Base-by-base conservation (phyloP, 2,888 invertebrate species). In the Euproctis similis region DNA sequence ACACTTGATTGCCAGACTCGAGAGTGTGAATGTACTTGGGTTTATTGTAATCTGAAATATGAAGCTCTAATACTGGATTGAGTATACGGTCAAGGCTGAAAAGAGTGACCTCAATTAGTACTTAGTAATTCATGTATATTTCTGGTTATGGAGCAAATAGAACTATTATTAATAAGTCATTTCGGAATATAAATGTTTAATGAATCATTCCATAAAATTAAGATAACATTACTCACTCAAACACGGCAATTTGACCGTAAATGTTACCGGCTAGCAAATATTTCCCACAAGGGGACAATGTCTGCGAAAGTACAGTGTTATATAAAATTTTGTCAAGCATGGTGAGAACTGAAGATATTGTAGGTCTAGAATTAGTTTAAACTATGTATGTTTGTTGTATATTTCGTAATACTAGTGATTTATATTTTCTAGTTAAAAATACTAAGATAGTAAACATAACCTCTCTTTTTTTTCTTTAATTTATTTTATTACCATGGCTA, bases 281-380 rank as follows among this genome's bases (percentile, higher is more conserved):
- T 62, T 92, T 90, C 4, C 95, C 93, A 62, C 94, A 94, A 0
- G 92, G 90, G 0, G 96, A 95, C 69, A 94, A 91, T 1, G 91
- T 85, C 75, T 96, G 95, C 13, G 91, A 89, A 39, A 94, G 84
- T 24, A 96, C 88, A 18, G 94, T 94, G 42, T 93, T 95, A 57
- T 96, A 95, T 46, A 89, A 85, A 28, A 86, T 84, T 81, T 90
- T 91, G 34, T 80, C 70, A 8, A 85, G 51, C 85, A 85, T 85
- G 44, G 44, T 49, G 23, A 28, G 12, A 8, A 1, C 3, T 10
- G n/a, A n/a, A n/a, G n/a, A n/a, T n/a, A n/a, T n/a, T n/a, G n/a
- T n/a, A n/a, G n/a, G n/a, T n/a, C n/a, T n/a, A n/a, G n/a, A n/a
- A n/a, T n/a, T n/a, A n/a, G n/a, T n/a, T n/a, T n/a, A n/a, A n/a